Conservation (phyloP, 1,140 invertebrate genomes). For the Centruroides vittatus region DNA sequence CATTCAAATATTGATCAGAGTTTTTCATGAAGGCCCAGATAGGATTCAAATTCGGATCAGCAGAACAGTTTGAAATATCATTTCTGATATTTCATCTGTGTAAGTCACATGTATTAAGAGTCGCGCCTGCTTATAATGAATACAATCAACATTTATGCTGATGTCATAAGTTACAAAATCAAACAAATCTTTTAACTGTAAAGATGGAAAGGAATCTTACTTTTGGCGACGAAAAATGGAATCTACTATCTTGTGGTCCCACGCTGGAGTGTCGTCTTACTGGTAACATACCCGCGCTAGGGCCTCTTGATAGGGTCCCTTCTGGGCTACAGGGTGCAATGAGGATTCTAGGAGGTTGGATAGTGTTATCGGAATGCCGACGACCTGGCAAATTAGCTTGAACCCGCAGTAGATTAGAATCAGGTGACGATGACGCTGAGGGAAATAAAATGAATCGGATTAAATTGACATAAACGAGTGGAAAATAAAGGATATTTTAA, state of each 20-base stretch:
- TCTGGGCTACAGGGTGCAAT: constrained; percentile 34
- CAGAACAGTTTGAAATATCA: too few species aligned
- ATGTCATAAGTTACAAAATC: too few species aligned
- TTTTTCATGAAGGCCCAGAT: too few species aligned
- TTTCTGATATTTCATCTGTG: too few species aligned
- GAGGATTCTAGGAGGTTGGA: constrained; percentile 59
- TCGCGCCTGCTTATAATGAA: too few species aligned
- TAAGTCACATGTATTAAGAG: too few species aligned
- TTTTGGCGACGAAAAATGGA: constrained; percentile 28
- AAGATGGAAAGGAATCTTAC: not conserved
- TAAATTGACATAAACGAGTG: not conserved
- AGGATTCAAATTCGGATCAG: too few species aligned
- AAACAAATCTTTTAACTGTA: too few species aligned
- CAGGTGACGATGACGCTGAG: constrained; percentile 54
- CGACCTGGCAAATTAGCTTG: constrained; percentile 56
- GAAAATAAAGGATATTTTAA: not conserved
- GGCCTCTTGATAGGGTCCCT: constrained; percentile 58
- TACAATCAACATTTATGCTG: too few species aligned
- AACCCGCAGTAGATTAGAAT: constrained; percentile 73
- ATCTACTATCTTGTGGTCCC: constrained; percentile 64
- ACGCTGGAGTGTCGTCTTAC: constrained; percentile 76
- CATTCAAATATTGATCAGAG: too few species aligned
- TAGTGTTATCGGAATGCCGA: constrained; percentile 74
- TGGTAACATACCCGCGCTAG: constrained; percentile 50
- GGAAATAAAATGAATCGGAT: constrained; percentile 16